Evolutionary conservation across 64 coral and sea anemone species (phyloP).

Genomic region (Montipora capricornis): DNA sequence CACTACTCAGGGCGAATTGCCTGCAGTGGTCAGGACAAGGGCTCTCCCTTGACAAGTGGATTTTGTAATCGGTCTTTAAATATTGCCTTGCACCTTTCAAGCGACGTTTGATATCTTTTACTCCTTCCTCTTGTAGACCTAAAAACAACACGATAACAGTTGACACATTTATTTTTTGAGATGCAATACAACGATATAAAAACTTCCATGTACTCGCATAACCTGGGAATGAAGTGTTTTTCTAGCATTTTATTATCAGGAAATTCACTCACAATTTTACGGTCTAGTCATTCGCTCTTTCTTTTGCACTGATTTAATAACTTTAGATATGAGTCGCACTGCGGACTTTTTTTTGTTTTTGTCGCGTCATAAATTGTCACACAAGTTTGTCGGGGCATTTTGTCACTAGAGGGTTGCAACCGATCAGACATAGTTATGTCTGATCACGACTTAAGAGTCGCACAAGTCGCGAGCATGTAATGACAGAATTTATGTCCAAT

Average conservation of each 20-base stretch:
- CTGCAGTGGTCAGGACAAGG: slow-evolving; percentile 71
- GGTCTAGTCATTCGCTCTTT: background rate
- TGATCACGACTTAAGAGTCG: background rate
- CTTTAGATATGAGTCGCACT: background rate
- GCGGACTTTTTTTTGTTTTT: no score
- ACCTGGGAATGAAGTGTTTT: slow-evolving; percentile 8
- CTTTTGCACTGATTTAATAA: slow-evolving; percentile 12
- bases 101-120: slow-evolving; percentile 52
- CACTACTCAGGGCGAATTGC: slow-evolving; percentile 27
- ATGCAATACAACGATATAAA: background rate
- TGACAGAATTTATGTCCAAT: no score
- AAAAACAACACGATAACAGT: background rate
- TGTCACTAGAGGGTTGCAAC: no score
- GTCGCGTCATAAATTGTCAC: no score
- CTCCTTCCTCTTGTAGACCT: slow-evolving; percentile 27
- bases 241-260: slow-evolving; percentile 19
- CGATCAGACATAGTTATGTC: background rate
- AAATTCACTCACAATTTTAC: slow-evolving; percentile 10
- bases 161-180: background rate
- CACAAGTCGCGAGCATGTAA: no score
- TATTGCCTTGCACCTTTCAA: slow-evolving; percentile 43
- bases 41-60: slow-evolving; percentile 17
- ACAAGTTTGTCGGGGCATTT: no score
- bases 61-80: slow-evolving; percentile 64
- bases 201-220: background rate